Conservation (phyloP, 2,888 invertebrate genomes). For the Xestia ashworthii region DNA sequence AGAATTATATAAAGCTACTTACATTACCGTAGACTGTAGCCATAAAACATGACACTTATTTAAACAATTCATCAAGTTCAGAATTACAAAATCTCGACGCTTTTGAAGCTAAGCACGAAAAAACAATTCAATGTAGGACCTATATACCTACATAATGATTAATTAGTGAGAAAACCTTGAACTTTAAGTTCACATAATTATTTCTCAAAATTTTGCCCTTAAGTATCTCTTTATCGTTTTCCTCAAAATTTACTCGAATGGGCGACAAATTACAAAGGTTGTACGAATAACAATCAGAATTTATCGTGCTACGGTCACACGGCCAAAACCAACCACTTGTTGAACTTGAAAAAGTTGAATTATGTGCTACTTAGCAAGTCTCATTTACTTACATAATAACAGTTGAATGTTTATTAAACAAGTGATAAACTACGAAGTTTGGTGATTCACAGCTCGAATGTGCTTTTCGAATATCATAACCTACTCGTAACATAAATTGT, state of each 20-base stretch:
- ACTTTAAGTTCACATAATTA: conserved; percentile 1
- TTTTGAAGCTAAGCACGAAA: neutral
- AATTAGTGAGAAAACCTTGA: neutral
- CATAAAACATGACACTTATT: neutral
- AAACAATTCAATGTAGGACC: neutral
- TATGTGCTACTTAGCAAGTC: neutral
- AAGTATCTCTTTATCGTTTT: neutral
- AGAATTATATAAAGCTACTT: neutral
- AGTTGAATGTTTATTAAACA: conserved; percentile 9
- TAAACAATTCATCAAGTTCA: neutral
- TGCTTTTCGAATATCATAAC: neutral
- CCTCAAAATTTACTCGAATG: conserved; percentile 8
- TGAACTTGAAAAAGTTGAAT: conserved; percentile 25
- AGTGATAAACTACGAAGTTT: neutral
- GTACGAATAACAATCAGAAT: conserved; percentile 13
- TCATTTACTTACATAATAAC: neutral
- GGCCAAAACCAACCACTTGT: neutral
- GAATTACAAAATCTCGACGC: neutral
- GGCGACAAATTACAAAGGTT: conserved; percentile 15
- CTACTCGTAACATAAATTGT: too few relatives aligned
- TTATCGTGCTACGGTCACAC: conserved; percentile 1
- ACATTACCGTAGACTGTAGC: neutral
- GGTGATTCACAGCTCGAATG: neutral
- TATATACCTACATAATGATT: neutral
- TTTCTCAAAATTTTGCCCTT: neutral